Conservation (phyloP, 2,888 invertebrate genomes). For the Sabatieria punctata region DNA sequence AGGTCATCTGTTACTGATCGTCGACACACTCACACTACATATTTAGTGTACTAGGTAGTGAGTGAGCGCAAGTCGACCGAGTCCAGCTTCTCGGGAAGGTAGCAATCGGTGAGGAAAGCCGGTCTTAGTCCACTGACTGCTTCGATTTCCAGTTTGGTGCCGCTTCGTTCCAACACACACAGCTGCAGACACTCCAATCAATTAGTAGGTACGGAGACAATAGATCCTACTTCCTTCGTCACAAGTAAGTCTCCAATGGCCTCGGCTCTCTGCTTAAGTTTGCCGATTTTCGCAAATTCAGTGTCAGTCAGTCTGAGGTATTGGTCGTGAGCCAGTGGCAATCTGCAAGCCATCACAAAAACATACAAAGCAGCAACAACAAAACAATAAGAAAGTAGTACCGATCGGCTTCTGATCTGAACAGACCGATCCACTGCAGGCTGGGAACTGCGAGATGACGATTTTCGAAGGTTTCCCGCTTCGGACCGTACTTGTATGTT, state of each 20-base stretch:
- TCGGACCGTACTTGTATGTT: constrained; percentile 22
- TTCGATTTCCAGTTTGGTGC: constrained; percentile 1
- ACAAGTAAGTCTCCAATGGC: neutral
- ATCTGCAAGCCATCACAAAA: neutral
- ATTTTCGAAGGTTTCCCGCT: constrained; percentile 8
- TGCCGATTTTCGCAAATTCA: neutral
- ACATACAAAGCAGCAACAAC: neutral
- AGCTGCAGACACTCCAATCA: neutral
- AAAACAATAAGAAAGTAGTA: neutral
- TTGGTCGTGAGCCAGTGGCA: neutral
- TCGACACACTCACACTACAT: neutral
- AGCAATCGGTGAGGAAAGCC: neutral
- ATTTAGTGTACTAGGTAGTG: no score
- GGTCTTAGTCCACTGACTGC: neutral
- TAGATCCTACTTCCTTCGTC: neutral
- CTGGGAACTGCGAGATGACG: neutral
- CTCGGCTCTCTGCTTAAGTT: neutral
- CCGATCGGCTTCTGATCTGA: constrained; percentile 1
- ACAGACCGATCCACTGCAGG: neutral
- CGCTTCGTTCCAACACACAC: neutral
- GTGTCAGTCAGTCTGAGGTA: neutral
- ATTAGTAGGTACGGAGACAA: neutral
- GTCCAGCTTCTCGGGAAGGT: neutral
- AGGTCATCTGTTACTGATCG: neutral
- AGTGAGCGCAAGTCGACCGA: no score